Conservation (phyloP, 2,797 vertebrate species). For the Zenarchopterus dispar region DNA sequence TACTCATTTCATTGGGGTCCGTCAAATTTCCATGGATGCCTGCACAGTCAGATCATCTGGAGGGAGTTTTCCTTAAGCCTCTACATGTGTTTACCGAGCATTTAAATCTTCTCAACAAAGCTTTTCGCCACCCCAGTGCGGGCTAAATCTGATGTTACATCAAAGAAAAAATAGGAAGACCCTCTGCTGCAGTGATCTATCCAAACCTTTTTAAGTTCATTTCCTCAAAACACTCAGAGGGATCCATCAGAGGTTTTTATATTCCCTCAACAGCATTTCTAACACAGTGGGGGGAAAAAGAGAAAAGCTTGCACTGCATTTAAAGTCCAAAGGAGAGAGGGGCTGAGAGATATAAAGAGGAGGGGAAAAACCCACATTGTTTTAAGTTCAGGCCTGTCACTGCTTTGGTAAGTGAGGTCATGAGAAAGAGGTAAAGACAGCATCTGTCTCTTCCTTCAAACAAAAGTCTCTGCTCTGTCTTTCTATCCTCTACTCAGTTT, state of each 20-base stretch:
- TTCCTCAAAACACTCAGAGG: conserved; percentile 42
- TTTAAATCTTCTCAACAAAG: conserved; percentile 49
- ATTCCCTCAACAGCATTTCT: conserved; percentile 12
- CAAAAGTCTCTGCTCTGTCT: conserved; percentile 20
- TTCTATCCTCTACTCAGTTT: conserved; percentile 7
- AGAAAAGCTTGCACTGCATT: conserved; percentile 19
- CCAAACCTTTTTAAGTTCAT: conserved; percentile 60
- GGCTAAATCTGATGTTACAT: conserved; percentile 40
- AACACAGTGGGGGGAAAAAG: not conserved
- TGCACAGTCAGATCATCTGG: conserved; percentile 1
- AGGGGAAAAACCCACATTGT: not conserved
- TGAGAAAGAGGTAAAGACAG: conserved; percentile 37
- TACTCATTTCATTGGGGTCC: not conserved
- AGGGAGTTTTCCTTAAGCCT: conserved; percentile 31
- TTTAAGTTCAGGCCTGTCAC: conserved; percentile 31
- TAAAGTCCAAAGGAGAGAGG: conserved; percentile 14
- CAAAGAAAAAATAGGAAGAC: conserved; percentile 24
- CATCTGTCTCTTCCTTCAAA: conserved; percentile 37
- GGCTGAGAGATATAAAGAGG: not conserved
- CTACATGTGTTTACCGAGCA: conserved; percentile 47
- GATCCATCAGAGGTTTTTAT: conserved; percentile 18
- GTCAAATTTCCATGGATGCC: conserved; percentile 25
- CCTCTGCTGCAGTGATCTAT: conserved; percentile 34
- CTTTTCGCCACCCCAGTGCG: conserved; percentile 12
- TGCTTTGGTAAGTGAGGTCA: conserved; percentile 40